Evolutionary conservation across 2,888 invertebrate species (phyloP).

Genomic region (Leptinotarsa peninsularis): DNA sequence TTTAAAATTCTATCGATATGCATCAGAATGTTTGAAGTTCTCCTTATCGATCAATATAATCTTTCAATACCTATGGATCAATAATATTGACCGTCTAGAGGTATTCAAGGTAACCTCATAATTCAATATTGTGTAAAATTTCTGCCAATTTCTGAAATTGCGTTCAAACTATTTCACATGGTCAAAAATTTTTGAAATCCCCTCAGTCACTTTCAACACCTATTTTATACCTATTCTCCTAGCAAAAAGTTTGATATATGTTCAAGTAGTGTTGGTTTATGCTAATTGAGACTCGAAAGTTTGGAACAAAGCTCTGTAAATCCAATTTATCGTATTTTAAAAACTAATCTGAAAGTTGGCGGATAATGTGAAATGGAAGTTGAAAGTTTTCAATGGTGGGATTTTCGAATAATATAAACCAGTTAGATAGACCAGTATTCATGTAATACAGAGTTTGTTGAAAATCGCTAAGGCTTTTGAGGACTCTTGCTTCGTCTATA

Average conservation of each 20-base stretch:
- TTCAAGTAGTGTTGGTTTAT: constrained; percentile 20
- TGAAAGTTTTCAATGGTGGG: constrained; percentile 2
- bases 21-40: no score
- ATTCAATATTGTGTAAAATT: no score
- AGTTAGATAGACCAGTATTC: background rate
- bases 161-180: background rate
- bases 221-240: constrained; percentile 1
- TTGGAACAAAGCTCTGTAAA: constrained; percentile 12
- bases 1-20: no score
- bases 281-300: constrained; percentile 15
- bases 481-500: no score
- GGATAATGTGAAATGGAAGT: background rate
- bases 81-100: no score
- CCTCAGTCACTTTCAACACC: background rate
- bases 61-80: no score
- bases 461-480: no score
- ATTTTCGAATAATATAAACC: background rate
- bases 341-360: constrained; percentile 16
- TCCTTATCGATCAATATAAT: no score
- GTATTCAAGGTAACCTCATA: no score
- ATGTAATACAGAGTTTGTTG: background rate
- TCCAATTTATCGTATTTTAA: constrained; percentile 17
- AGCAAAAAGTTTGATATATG: constrained; percentile 19
- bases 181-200: background rate
- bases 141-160: no score